Base-by-base conservation (phyloP, 2,888 invertebrate species). In the Drosophila anomalata region DNA sequence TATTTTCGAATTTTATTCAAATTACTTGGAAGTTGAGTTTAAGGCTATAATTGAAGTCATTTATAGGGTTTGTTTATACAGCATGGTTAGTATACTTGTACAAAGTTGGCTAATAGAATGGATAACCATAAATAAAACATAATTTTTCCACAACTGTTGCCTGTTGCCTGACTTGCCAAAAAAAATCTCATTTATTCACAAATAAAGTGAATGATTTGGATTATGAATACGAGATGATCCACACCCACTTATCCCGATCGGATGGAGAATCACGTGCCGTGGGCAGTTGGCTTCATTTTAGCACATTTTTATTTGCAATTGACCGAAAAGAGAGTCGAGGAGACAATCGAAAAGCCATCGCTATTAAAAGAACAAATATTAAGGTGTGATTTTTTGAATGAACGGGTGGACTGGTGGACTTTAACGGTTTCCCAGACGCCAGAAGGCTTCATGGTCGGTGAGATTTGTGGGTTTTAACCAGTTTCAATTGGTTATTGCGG, bases 401-500 rank as follows among this genome's bases (percentile, higher is more conserved):
- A 48, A 61, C 41, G 58, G 55, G 12, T 39, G 53, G 31, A 29
- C 39, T 41, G 22, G 3, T 24, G 22, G 22, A 24, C 22, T 24
- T 5, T 17, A 17, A 17, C 17, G 17, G 17, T 17, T 44, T 22
- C 12, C 5, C n/a, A 29, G 47, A 22, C 17, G 7, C 44, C 31
- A 68, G 44, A 56, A 86, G 80, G 33, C 72, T 78, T 73, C 77
- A 60, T 73, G 71, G 55, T 58, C 42, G 62, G 63, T 74, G 55
- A 63, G 42, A 56, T 67, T 24, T 14, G 58, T 53, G 52, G 73
- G 22, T 44, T 59, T 69, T 70, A 89, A 89, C 90, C 82, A 90
- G 90, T 90, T 90, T 85, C 55, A 67, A 62, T 89, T 75, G 81
- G 89, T 89, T 89, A 87, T 89, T 90, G 87, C 60, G 83, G 78